phyloP scores from a whole-genome alignment of 2,888 invertebrate species.

The Mongoloraphidia duomilia region DNA sequence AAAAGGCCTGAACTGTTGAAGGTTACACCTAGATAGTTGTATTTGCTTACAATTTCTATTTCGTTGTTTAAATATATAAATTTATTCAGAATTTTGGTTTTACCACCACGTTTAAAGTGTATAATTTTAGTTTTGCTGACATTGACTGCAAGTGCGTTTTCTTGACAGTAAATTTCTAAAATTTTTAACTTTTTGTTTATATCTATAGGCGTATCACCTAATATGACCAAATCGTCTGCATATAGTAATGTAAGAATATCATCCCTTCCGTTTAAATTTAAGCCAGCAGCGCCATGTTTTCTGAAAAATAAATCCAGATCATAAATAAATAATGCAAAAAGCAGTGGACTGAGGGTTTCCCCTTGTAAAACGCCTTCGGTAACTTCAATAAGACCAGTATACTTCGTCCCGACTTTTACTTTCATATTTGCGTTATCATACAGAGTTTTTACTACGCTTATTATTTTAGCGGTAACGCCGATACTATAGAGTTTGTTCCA shows the following conservation, averaged over 20 bases:
- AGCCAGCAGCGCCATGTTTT: conserved; percentile 4
- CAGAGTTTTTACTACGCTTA: conserved; percentile 8
- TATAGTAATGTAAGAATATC: conserved; percentile 7
- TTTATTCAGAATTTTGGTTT: background rate
- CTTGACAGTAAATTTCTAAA: conserved; percentile 5
- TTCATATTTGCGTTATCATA: conserved; percentile 7
- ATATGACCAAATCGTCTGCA: conserved; percentile 9
- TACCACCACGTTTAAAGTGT: conserved; percentile 4
- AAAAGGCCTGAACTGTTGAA: conserved; percentile 4
- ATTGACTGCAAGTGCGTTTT: conserved; percentile 6
- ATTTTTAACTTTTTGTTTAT: conserved; percentile 6
- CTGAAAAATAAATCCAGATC: conserved; percentile 10
- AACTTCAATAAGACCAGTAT: conserved; percentile 9
- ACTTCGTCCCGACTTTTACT: conserved; percentile 8
- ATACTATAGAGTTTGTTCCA: conserved; percentile 10
- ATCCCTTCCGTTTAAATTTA: conserved; percentile 3
- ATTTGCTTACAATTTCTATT: conserved; percentile 3
- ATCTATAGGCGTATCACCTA: conserved; percentile 4
- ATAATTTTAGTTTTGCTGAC: conserved; percentile 6
- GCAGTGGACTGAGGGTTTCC: conserved; percentile 8
- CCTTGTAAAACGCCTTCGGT: conserved; percentile 12
- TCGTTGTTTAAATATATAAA: background rate
- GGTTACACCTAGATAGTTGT: conserved; percentile 4
- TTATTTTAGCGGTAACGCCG: conserved; percentile 13
- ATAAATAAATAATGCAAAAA: conserved; percentile 10